phyloP scores from a whole-genome alignment of 2,113 vertebrate genomes.

The Apeltes quadracus region DNA sequence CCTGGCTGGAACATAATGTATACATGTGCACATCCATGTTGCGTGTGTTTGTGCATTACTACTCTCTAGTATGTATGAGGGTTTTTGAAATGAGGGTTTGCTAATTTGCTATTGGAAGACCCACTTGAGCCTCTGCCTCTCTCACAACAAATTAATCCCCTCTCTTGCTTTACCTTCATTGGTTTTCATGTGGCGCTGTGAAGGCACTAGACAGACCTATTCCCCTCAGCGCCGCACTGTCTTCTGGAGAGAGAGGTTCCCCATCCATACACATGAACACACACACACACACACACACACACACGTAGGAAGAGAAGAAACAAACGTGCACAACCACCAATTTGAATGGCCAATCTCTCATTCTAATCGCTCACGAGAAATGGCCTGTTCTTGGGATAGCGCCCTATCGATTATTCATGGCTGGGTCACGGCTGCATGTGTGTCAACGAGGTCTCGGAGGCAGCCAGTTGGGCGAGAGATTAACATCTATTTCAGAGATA shows the following conservation, averaged over 20 bases:
- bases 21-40: constrained; percentile 49
- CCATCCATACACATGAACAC: constrained; percentile 11
- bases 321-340: constrained; percentile 25
- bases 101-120: constrained; percentile 89
- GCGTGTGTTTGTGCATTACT: constrained; percentile 56
- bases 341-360: constrained; percentile 61
- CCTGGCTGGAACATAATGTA: constrained; percentile 30
- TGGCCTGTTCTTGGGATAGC: constrained; percentile 63
- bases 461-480: constrained; percentile 71
- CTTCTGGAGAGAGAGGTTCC: constrained; percentile 13
- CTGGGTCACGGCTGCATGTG: constrained; percentile 43
- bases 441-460: constrained; percentile 71
- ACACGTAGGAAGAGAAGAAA: constrained; percentile 10
- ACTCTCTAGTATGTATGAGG: constrained; percentile 61
- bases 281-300: neutral
- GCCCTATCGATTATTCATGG: constrained; percentile 76
- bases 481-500: constrained; percentile 78
- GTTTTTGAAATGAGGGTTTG: constrained; percentile 78
- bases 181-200: constrained; percentile 62
- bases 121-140: constrained; percentile 81
- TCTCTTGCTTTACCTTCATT: constrained; percentile 62
- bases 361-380: constrained; percentile 70
- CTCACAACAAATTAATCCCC: constrained; percentile 71
- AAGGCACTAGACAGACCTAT: constrained; percentile 38
- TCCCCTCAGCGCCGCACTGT: constrained; percentile 33